These are phyloP conservation scores for Rhinella marina DNA, from an alignment of 2,797 vertebrate genomes.

Conservation along the genomic window DNA sequence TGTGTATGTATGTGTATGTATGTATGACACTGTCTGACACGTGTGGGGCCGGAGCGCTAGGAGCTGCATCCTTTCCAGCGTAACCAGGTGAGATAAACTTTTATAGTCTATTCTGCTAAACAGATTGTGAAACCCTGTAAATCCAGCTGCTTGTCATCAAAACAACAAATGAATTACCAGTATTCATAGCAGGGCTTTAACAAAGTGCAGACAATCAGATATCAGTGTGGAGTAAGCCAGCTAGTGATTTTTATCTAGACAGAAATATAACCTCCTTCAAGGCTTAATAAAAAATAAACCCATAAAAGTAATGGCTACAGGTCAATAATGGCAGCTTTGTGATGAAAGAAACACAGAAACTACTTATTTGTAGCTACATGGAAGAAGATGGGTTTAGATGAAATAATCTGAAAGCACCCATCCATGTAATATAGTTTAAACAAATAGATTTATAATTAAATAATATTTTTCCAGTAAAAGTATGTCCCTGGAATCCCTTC, in stretches of 20 bases:
- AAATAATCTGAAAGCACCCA: conserved; percentile 23
- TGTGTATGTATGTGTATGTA: no score
- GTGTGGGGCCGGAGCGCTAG: no score
- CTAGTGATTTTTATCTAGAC: conserved; percentile 66
- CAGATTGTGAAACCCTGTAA: conserved; percentile 29
- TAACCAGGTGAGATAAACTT: conserved; percentile 1
- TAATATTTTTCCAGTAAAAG: no score
- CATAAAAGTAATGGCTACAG: conserved; percentile 66
- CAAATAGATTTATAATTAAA: background rate
- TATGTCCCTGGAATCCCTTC: no score
- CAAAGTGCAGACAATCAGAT: conserved; percentile 51
- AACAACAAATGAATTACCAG: conserved; percentile 32
- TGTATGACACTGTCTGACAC: no score
- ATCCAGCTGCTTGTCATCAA: conserved; percentile 43
- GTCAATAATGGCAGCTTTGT: conserved; percentile 65
- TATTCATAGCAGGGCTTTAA: background rate
- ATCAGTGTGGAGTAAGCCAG: conserved; percentile 31
- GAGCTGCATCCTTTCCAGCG: background rate
- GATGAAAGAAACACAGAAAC: conserved; percentile 57
- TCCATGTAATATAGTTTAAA: background rate
- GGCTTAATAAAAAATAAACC: conserved; percentile 67
- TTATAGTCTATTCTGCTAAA: conserved; percentile 19
- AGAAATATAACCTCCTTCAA: conserved; percentile 65
- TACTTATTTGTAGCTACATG: conserved; percentile 14
- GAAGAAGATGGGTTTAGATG: conserved; percentile 26